Base-by-base conservation (phyloP, 2,888 invertebrate species). In the Aleiodes testaceus region DNA sequence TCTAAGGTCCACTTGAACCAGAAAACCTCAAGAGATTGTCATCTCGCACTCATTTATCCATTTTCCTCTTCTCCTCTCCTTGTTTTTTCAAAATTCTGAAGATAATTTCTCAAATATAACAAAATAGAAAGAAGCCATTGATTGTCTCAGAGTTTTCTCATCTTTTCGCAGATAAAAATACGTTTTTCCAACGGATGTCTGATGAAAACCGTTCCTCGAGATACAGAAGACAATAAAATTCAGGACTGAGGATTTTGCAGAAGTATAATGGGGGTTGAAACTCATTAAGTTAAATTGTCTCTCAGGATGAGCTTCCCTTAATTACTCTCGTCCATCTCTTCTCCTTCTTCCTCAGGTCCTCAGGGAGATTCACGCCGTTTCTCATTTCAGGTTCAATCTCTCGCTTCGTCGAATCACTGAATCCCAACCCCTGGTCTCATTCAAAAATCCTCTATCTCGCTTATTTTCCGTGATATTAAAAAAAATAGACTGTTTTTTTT, bases 231-330 rank as follows among this genome's bases (percentile, higher is more conserved):
- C 36, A 59, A 59, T 59, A 42, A 59, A n/a, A 49, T 49, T 42
- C 36, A 9, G 36, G 59, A 16, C 18, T 16, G 73, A 68, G 75
- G 74, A 77, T 73, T 75, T 74, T 70, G 66, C 68, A 63, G 75
- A 73, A 75, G 71, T 65, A 71, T 65, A 65, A 70, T 69, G 68
- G 72, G 70, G 66, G 69, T 69, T 74, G 70, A 47, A 72, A 76
- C 84, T 87, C 87, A 86, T 87, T 85, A 87, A 87, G 83, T 82
- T 84, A 82, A 86, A 87, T 87, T 85, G 87, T 87, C 86, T 83
- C 81, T 78, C 79, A 81, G 82, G 83, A 85, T 84, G 85, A 86
- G 85, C 83, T 85, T 81, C 84, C 84, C 85, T 87, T 87, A 86
- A 87, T 87, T 85, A 86, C 85, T 84, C 78, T 78, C 26, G 20